Percentiles rank a stretch among this genome's conserved stretches.
Evolutionary conservation across 1,140 invertebrate species (phyloP).

Genomic region (Hycleus phaleratus): DNA sequence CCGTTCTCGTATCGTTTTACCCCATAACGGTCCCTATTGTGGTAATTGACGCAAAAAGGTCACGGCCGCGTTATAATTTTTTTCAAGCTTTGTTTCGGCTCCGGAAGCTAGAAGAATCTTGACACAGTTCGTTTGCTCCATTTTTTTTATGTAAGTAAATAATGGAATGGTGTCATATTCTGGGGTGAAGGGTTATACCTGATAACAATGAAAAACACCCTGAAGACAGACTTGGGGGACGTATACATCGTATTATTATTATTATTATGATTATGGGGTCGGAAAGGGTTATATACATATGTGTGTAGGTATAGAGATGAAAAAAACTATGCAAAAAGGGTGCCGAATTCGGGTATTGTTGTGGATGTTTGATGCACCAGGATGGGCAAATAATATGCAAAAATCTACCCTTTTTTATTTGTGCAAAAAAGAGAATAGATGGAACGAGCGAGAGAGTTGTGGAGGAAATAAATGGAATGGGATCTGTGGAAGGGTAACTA

Average conservation of each 20-base stretch:
- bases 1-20: too few relatives aligned
- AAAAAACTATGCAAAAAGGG: constrained; percentile 42
- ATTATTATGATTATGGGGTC: constrained; percentile 35
- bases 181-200: constrained; percentile 36
- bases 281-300: constrained; percentile 30
- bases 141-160: constrained; percentile 33
- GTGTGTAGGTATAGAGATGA: not conserved
- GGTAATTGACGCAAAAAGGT: constrained; percentile 33
- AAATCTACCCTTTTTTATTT: constrained; percentile 24
- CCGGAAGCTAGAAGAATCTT: constrained; percentile 30
- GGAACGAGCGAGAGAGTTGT: not conserved
- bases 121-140: constrained; percentile 39
- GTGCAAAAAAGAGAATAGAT: not conserved
- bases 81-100: not conserved
- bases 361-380: constrained; percentile 33
- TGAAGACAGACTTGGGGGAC: constrained; percentile 38
- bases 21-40: not conserved
- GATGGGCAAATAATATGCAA: constrained; percentile 33
- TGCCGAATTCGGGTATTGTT: constrained; percentile 27
- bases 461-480: not conserved
- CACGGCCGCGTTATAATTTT: constrained; percentile 7
- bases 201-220: constrained; percentile 39
- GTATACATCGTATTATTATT: constrained; percentile 18
- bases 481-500: constrained; percentile 1
- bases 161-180: constrained; percentile 40